Evolutionary conservation across 2,113 vertebrate species (phyloP), one percentile per base, ranked within the genome.

Genomic region (Parotia lawesii): DNA sequence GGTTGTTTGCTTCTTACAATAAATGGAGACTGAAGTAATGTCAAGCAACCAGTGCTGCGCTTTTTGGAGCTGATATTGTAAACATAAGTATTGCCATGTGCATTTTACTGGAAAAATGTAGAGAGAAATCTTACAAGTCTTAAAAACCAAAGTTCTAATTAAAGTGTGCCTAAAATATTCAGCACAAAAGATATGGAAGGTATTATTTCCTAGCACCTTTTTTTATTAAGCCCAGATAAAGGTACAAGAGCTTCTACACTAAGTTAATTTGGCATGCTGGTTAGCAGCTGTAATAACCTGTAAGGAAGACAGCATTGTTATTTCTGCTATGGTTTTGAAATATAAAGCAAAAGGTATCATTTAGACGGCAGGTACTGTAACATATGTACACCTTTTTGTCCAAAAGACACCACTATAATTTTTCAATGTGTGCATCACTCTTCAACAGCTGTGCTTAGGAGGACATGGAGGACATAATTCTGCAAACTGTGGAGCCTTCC

Each of bases 101-200:
- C 31, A 58, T 89, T 87, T 96, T 85, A 70, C 80, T 73, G 48
- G 48, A 78, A 85, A 76, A 79, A 44, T 72, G 56, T n/a, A 89
- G 42, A 50, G 57, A 66, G 11, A 53, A 93, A 91, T 81, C 5
- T 81, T 48, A 40, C 51, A 84, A 91, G 27, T 57, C 73, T 83
- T 76, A 86, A 85, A 93, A 95, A 85, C 22, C 37, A 53, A 94
- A 72, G 65, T 85, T 96, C 50, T 85, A 74, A 76, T 85, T 93
- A 94, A 96, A 96, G 21, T 58, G 33, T 38, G 81, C 65, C 24
- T 82, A 54, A 95, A 94, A 94, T 64, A 96, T 88, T 93, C 85
- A 95, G 38, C 27, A 27, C 50, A 89, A 93, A 94, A 95, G 77
- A 69, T 81, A 93, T 42, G 22, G 83, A 93, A 91, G n/a, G 28